Evolutionary conservation across 37 sponge, comb jelly and placozoan species (phyloP), one percentile per base, ranked within the genome.

Genomic region (Cladorhizidae sp.): DNA sequence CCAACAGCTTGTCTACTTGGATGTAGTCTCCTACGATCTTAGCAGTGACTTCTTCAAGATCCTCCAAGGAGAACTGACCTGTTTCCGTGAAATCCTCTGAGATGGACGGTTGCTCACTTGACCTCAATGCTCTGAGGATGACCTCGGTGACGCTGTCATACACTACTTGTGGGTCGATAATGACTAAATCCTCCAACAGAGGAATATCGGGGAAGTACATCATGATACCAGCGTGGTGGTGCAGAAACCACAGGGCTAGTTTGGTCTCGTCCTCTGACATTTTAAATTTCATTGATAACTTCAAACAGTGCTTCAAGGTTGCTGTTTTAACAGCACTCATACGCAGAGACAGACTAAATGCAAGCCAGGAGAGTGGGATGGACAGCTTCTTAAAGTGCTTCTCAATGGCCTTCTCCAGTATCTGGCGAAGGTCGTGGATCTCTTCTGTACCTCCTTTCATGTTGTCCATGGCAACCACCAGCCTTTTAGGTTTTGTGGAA

Each of bases 131-230:
- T 18, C 61, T 58, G 33, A 76, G 9, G 12, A 76, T 76, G 40
- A 76, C 15, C n/a, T 58, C 12, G 17, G 63, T 61, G 25, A 76
- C 63, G 35, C 77, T 58, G 43, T 58, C 63, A 21, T 52, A 76
- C 17, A 76, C 28, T 1, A 76, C 37, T 35, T 76, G 77, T 76
- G 42, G 26, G n/a, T 76, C 63, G 57, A 33, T 11, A 21, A 76
- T 76, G n/a, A 76, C 63, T 6, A 61, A 22, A 35, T 76, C 63
- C 56, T 74, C 17, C 23, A 76, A 23, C 40, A 3, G 63, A 17
- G 40, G 42, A 39, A 76, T 43, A 14, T 36, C n/a, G 11, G 61
- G 63, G 42, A 40, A 76, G 77, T 76, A 61, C 77, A 76, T 76
- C 25, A 76, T 33, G 23, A 58, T 8, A 20, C 77, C 77, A 12